Evolutionary conservation across 2,113 vertebrate genomes (phyloP), one percentile per base, ranked within the genome.

Genomic region (Grammomys surdaster): DNA sequence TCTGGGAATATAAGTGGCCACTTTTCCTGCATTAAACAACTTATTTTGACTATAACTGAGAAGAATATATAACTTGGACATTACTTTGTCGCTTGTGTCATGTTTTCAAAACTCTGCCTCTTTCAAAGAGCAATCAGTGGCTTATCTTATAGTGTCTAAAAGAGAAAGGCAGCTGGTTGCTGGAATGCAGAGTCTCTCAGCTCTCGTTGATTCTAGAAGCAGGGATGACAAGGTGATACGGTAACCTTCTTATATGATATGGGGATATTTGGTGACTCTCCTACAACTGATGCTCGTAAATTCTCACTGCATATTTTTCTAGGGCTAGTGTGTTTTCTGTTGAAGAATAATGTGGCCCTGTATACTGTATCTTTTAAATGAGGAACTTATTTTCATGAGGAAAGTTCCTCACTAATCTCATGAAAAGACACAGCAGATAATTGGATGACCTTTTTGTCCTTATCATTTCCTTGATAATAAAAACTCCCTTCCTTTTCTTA

Each of bases 11-110:
- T 8, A 73, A n/a, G 13, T 8, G 43, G 33, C 94, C 90, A 80
- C 31, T 90, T 97, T 95, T 91, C 0, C 86, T 80, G 96, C 20
- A 24, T 43, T 82, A 95, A 95, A 91, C 65, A 13, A 63, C 17
- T 9, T 95, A 7, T 7, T 94, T 95, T 97, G 97, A 97, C 97
- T 96, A 5, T 88, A 36, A 72, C 63, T 82, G 51, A 28, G 96
- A 93, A 81, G 33, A 96, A 11, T 48, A 97, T 67, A 26, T 93
- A 94, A 85, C 60, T 95, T 20, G 6, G 1, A 70, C 36, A 48
- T 2, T 91, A 7, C 5, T 75, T 40, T 70, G 24, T 58, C 48
- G 19, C 90, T 91, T 0, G 65, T 78, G 0, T 33, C 69, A 20
- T 46, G 51, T 85, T 84, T 96, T 78, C 31, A 92, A 75, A 65